A percentile compares a stretch with the other conserved stretches of the same genome.
phyloP scores from a whole-genome alignment of 1,140 invertebrate genomes.

The Oryzaephilus surinamensis region DNA sequence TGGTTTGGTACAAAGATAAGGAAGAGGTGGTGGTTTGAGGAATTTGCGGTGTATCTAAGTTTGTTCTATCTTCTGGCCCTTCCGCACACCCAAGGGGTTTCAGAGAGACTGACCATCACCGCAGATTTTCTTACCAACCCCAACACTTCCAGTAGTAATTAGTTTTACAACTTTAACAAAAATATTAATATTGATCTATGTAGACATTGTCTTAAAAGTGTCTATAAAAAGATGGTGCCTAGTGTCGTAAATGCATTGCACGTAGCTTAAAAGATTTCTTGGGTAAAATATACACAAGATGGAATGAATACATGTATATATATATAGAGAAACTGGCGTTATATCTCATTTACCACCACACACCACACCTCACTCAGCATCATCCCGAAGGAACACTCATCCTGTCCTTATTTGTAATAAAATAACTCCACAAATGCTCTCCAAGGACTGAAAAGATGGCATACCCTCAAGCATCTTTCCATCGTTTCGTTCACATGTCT shows the following conservation, averaged over 20 bases:
- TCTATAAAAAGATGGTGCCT: too few species aligned
- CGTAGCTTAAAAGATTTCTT: constrained; percentile 18
- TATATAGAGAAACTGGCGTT: constrained; percentile 17
- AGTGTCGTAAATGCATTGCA: constrained; percentile 8
- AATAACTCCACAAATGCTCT: constrained; percentile 36
- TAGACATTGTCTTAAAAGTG: too few species aligned
- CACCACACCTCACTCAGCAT: constrained; percentile 32
- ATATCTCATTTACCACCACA: constrained; percentile 30
- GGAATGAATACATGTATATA: constrained; percentile 13
- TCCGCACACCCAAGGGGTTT: too few species aligned
- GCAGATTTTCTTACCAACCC: too few species aligned
- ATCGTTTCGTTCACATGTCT: constrained; percentile 18
- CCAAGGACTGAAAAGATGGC: constrained; percentile 30
- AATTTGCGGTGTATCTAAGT: too few species aligned
- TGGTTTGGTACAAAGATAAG: too few species aligned
- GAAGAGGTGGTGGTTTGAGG: too few species aligned
- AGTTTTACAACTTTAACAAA: too few species aligned
- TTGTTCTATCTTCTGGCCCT: too few species aligned
- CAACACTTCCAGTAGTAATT: too few species aligned
- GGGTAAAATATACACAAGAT: constrained; percentile 17
- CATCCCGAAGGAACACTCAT: constrained; percentile 30
- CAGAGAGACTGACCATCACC: too few species aligned
- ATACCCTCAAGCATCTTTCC: constrained; percentile 21
- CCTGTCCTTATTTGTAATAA: constrained; percentile 37
- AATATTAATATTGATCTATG: too few species aligned